Evolutionary conservation across 2,113 vertebrate species (phyloP).

Genomic region (Notothenia coriiceps): DNA sequence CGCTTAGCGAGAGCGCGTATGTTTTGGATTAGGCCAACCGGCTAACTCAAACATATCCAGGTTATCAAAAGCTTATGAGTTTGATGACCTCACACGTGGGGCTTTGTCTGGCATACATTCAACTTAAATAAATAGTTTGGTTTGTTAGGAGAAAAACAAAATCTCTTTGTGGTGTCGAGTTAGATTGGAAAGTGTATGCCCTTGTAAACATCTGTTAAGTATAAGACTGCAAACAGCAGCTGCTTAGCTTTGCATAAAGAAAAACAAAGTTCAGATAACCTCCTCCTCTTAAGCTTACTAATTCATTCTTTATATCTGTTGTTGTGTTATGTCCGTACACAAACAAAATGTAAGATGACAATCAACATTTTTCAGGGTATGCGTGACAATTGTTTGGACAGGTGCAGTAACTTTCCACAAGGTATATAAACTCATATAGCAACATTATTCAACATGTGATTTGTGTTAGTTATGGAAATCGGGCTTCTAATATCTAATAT

Average conservation of each 20-base stretch:
- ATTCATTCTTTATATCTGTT: background rate
- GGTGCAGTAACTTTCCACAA: background rate
- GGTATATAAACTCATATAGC: background rate
- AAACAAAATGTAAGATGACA: background rate
- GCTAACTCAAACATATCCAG: too few species aligned
- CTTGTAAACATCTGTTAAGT: background rate
- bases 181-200: too few species aligned
- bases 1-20: too few species aligned
- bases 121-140: background rate
- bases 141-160: background rate
- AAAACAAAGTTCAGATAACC: background rate
- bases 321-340: background rate
- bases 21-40: too few species aligned
- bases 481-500: background rate
- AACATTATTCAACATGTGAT: background rate
- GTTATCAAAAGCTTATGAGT: background rate
- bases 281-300: background rate
- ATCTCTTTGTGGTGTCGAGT: background rate
- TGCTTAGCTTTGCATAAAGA: background rate
- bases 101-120: background rate
- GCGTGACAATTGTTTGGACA: background rate
- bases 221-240: background rate
- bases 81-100: background rate
- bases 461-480: background rate
- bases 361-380: background rate